These are phyloP conservation scores for Zeugodacus cucurbitae DNA, from an alignment of 1,140 invertebrate genomes.

Conservation along the genomic window DNA sequence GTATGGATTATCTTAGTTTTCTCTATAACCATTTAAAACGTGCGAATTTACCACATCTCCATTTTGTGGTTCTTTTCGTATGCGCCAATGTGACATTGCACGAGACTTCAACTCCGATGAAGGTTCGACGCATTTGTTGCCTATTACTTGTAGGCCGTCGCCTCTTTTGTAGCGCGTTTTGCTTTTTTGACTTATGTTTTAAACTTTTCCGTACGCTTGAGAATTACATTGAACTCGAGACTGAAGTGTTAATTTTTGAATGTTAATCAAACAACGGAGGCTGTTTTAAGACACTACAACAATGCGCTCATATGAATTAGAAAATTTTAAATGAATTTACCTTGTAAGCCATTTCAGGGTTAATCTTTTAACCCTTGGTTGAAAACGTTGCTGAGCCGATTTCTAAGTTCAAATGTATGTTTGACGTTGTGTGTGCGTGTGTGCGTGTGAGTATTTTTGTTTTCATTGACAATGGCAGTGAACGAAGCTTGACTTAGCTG, in stretches of 20 bases:
- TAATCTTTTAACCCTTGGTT: not conserved
- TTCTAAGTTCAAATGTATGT: not conserved
- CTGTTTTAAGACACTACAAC: not conserved
- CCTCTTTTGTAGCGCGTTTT: not conserved
- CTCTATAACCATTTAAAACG: not conserved
- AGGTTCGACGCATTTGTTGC: not conserved
- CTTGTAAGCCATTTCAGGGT: not conserved
- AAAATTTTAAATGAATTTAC: not conserved
- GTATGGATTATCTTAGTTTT: not conserved
- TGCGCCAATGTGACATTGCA: not conserved
- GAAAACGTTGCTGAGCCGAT: not conserved
- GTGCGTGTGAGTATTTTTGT: not conserved
- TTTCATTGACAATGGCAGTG: not conserved
- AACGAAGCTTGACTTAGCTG: not conserved
- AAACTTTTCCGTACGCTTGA: not conserved
- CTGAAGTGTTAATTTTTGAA: not conserved
- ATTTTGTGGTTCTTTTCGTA: not conserved
- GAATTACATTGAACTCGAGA: not conserved
- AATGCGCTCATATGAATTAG: not conserved
- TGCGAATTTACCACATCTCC: not conserved
- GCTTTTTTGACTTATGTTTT: too few relatives aligned
- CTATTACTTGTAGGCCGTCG: not conserved
- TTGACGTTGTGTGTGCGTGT: too few relatives aligned
- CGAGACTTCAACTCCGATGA: not conserved
- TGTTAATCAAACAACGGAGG: conserved; percentile 4